These are phyloP conservation scores for Holothuria glaberrima DNA, from an alignment of 35 echinoderm and acorn worm genomes.

Conservation along the genomic window DNA sequence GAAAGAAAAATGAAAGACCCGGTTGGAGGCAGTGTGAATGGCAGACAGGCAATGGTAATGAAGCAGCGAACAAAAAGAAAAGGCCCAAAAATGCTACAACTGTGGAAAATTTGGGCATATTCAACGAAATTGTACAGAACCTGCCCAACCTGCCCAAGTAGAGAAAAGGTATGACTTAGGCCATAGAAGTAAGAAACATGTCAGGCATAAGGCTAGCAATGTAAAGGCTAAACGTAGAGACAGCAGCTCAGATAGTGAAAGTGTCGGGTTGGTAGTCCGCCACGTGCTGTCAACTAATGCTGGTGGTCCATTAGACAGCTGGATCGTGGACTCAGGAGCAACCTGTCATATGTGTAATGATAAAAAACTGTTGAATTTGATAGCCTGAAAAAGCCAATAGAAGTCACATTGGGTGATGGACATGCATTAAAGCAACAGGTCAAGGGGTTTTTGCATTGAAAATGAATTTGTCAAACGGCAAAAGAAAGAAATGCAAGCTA, in stretches of 20 bases:
- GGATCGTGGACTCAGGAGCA: no score
- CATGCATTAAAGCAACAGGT: not conserved
- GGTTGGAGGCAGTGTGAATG: not conserved
- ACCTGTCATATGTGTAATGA: no score
- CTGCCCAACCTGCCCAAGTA: not conserved
- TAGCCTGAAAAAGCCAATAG: not conserved
- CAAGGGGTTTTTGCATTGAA: not conserved
- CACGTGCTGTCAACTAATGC: conserved; percentile 1
- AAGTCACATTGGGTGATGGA: conserved; percentile 24
- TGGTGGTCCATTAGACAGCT: no score
- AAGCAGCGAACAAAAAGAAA: conserved; percentile 11
- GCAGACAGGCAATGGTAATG: not conserved
- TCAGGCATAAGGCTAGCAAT: not conserved
- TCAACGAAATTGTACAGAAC: no score
- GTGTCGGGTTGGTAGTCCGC: not conserved
- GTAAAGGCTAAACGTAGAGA: not conserved
- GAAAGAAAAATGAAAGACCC: not conserved
- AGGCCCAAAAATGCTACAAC: conserved; percentile 21
- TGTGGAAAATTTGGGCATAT: conserved; percentile 16
- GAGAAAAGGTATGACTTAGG: conserved; percentile 12
- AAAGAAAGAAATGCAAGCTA: not conserved
- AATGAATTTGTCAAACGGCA: not conserved
- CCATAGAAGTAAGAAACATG: not conserved
- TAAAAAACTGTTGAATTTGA: no score
- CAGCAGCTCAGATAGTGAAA: not conserved